Evolutionary conservation across 2,113 vertebrate species (phyloP), one percentile per base, ranked within the genome.

Genomic region (Australoheros scitulus): DNA sequence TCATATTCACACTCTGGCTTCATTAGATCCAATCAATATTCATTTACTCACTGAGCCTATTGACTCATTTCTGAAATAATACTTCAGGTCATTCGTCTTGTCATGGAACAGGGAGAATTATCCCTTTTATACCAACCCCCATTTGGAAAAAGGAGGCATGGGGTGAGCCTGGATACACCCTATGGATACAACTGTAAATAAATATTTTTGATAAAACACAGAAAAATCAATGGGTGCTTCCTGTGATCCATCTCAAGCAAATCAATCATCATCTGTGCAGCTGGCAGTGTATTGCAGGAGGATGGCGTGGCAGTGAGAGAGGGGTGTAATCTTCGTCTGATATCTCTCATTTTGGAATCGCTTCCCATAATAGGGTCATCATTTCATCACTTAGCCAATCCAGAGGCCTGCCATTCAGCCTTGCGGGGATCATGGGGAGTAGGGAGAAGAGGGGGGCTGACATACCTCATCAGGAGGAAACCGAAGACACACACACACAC

Each of bases 1-100:
- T 97, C 96, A 96, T 96, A 97, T 97, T 97, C 96, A 96, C 96
- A 97, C 97, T 97, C 97, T 95, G 95, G 95, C 96, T 97, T 98
- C 97, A 97, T 99, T 98, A 98, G 97, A 95, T 96, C 96, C 96
- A 98, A 98, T 99, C 97, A 97, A 99, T 99, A 98, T 97, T 97
- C 95, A 94, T 97, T 99, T 98, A 97, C 97, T 98, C 97, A 96
- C 96, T 96, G 95, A 95, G 96, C 96, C 96, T 97, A 98, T 98
- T 97, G 97, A 98, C 97, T 97, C 96, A 95, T 97, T 97, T 97
- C 97, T 97, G 96, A 97, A 98, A 97, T 97, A 98, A 97, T 98
- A 97, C 97, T 97, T 97, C 91, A 97, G 97, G 96, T 97, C 96
- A 98, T 99, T 97, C 96, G 95, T 99, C 97, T 97, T 97, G 97